Base-by-base conservation (phyloP, 1,140 invertebrate genomes). In the Tetraneura akinire region DNA sequence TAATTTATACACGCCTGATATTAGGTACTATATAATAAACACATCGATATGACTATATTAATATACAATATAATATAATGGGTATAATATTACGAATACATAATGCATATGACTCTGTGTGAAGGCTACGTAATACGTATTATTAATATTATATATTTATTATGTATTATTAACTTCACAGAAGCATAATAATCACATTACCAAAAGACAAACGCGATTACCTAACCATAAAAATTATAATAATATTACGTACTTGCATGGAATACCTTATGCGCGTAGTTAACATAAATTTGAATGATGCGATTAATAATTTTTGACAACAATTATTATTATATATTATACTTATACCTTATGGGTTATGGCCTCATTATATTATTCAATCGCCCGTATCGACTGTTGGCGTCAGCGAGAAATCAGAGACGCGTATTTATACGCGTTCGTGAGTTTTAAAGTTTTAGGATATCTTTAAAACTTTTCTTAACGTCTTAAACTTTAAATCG, bases 121-220 rank as follows among this genome's bases (percentile, higher is more conserved):
- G 32, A 4, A 37, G 32, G 32, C 32, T 37, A 37, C 8, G 26
- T 29, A 9, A 57, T 16, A 60, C 13, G 23, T 29, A 26, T 14
- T 60, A 14, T 18, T 6, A 16, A n/a, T 11, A 29, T 13, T 60
- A 60, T 57, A 60, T 60, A 26, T 60, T 26, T 37, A 37, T 37
- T 29, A 26, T 60, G n/a, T 57, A 60, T 60, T 26, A 60, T 60
- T 60, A 29, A 60, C 57, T 60, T 60, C 23, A 60, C 57, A 60
- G 23, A 3, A 37, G 32, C 8, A 37, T 37, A 37, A 60, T 26
- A 60, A 5, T 26, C 55, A 5, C 23, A 14, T 29, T 29, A 26
- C 23, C 26, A 14, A 60, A 60, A 29, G 23, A 29, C 23, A 60
- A 16, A 60, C 23, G 16, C 16, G 23, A 60, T 60, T 26, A 8